A percentile compares a stretch with the other conserved stretches of the same genome.
Evolutionary conservation across 2,797 vertebrate genomes (phyloP).

Genomic region (Sylvia borin): DNA sequence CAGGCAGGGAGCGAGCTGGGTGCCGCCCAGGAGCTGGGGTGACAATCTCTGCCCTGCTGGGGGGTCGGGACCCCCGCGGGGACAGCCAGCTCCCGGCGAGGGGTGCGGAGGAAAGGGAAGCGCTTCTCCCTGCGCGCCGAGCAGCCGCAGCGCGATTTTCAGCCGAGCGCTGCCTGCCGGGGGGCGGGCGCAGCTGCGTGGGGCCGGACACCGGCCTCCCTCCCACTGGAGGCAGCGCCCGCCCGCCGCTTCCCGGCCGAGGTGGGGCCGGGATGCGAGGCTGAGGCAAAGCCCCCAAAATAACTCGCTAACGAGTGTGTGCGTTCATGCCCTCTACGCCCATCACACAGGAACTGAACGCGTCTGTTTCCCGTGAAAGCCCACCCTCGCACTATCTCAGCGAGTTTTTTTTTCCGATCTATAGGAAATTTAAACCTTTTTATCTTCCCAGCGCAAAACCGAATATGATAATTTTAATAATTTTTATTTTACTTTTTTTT

Average conservation of each 20-base stretch:
- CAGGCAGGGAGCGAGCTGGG: neutral
- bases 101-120: neutral
- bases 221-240: neutral
- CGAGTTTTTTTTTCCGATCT: neutral
- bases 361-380: slow-evolving; percentile 21
- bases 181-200: slow-evolving; percentile 13
- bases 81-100: neutral
- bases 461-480: slow-evolving; percentile 33
- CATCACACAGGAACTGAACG: neutral
- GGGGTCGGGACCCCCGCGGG: neutral
- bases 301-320: neutral
- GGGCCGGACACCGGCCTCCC: neutral
- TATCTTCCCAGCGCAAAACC: neutral
- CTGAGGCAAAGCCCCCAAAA: slow-evolving; percentile 13
- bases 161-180: neutral
- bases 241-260: neutral
- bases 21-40: neutral
- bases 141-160: neutral
- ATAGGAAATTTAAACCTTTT: slow-evolving; percentile 46
- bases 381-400: slow-evolving; percentile 42
- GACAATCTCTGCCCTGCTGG: neutral
- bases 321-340: neutral
- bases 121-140: neutral
- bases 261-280: slow-evolving; percentile 13
- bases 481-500: neutral